Evolutionary conservation across 2,888 invertebrate species (phyloP).

Genomic region (Amblyteles armatorius): DNA sequence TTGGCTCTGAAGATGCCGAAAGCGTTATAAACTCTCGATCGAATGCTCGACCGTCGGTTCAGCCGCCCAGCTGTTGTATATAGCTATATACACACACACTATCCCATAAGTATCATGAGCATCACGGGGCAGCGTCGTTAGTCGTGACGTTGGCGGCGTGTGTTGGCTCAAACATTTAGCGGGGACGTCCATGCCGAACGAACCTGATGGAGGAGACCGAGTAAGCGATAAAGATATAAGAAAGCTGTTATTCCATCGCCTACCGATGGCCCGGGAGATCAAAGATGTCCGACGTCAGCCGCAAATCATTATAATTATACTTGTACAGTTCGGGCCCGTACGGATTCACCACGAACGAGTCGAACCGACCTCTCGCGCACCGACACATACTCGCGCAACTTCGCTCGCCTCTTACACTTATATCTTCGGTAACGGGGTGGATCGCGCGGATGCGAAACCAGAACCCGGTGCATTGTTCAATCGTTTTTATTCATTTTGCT

Average conservation of each 20-base stretch:
- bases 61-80: not conserved
- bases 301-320: slow-evolving; percentile 69
- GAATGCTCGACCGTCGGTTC: not conserved
- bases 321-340: slow-evolving; percentile 64
- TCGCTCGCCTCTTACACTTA: no score
- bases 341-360: slow-evolving; percentile 58
- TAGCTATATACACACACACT: not conserved
- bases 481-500: no score
- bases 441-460: no score
- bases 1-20: slow-evolving; percentile 17
- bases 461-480: no score
- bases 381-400: slow-evolving; percentile 1
- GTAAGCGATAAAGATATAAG: slow-evolving; percentile 30
- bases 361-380: slow-evolving; percentile 55
- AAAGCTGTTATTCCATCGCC: slow-evolving; percentile 61
- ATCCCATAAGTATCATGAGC: slow-evolving; percentile 15
- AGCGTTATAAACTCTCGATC: slow-evolving; percentile 24
- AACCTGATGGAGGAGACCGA: slow-evolving; percentile 39
- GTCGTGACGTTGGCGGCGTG: slow-evolving; percentile 60
- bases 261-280: slow-evolving; percentile 66
- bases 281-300: slow-evolving; percentile 67
- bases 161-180: slow-evolving; percentile 59
- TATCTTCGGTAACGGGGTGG: no score
- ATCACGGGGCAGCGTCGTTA: slow-evolving; percentile 34
- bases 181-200: slow-evolving; percentile 52